Base-by-base conservation (phyloP, 2,797 vertebrate genomes). In the Epinephelus awoara region DNA sequence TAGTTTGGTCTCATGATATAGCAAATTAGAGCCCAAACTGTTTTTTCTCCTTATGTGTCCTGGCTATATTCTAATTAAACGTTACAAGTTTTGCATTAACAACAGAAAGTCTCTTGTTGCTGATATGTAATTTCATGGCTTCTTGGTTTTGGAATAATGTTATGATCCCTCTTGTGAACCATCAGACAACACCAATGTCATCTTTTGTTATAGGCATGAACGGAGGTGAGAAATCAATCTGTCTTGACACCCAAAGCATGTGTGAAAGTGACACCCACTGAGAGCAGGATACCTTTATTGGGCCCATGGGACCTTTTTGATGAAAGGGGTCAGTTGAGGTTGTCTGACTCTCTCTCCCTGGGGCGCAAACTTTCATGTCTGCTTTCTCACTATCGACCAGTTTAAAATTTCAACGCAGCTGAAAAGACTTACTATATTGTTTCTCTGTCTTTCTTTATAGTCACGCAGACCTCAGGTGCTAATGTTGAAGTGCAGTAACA, bases 191-290 rank as follows among this genome's bases (percentile, higher is more conserved):
- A 80, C 63, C 52, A 52, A 44, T 21, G 46, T 59, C 0, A 23
- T 69, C 12, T 52, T 57, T 40, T 80, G 79, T 55, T 40, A 27
- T 12, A 23, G 18, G 54, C 8, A 42, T 73, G 67, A 87, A 88
- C 74, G 50, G 49, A 82, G 10, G 55, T 11, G 57, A 54, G 73
- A 77, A 72, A 67, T 11, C 18, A 56, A 80, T 61, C 55, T 52
- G 13, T 42, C 57, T 67, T 44, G 63, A 65, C 67, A 85, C 23
- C 5, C 19, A 58, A 66, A 66, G 34, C 47, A 25, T 29, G 70
- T 67, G 69, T 72, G 67, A 85, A 92, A 80, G 44, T 63, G 80
- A 91, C 62, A 72, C 83, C 61, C 23, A 21, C 29, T 34, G 54
- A 55, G 44, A 77, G n/a, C 18, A 18, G 23, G 63, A 71, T 50